These are phyloP conservation scores for Sternarchorhynchus goeldii DNA, from an alignment of 2,797 vertebrate genomes.

Conservation along the genomic window DNA sequence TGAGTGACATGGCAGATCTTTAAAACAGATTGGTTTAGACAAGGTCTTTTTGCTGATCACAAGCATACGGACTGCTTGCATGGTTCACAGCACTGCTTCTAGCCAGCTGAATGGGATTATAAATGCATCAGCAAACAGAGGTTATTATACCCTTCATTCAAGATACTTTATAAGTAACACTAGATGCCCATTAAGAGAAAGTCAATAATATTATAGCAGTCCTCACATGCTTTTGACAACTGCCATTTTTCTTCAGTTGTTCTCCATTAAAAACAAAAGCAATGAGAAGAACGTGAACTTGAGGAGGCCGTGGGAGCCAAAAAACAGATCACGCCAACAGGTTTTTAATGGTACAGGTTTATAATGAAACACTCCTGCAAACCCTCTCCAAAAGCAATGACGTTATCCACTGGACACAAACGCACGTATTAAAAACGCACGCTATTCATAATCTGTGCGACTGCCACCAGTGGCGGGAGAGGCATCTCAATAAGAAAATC, in stretches of 20 bases:
- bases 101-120: background rate
- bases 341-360: slow-evolving; percentile 77
- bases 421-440: slow-evolving; percentile 67
- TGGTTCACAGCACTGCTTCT: background rate
- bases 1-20: background rate
- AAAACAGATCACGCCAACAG: slow-evolving; percentile 65
- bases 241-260: slow-evolving; percentile 19
- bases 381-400: slow-evolving; percentile 73
- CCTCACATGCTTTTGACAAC: slow-evolving; percentile 3
- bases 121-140: background rate
- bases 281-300: slow-evolving; percentile 64
- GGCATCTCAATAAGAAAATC: slow-evolving; percentile 48
- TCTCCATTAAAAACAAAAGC: slow-evolving; percentile 13
- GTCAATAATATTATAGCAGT: background rate
- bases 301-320: slow-evolving; percentile 68
- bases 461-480: slow-evolving; percentile 57
- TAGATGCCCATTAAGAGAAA: slow-evolving; percentile 6
- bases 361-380: slow-evolving; percentile 79
- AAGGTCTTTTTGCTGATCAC: background rate
- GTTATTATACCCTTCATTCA: background rate
- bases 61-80: background rate
- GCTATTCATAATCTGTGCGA: slow-evolving; percentile 73
- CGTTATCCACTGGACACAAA: slow-evolving; percentile 73
- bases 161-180: slow-evolving; percentile 7
- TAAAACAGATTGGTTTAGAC: slow-evolving; percentile 4